Evolutionary conservation across 2,888 invertebrate genomes (phyloP), one percentile per base, ranked within the genome.

Genomic region (Drosophila stalkeri): DNA sequence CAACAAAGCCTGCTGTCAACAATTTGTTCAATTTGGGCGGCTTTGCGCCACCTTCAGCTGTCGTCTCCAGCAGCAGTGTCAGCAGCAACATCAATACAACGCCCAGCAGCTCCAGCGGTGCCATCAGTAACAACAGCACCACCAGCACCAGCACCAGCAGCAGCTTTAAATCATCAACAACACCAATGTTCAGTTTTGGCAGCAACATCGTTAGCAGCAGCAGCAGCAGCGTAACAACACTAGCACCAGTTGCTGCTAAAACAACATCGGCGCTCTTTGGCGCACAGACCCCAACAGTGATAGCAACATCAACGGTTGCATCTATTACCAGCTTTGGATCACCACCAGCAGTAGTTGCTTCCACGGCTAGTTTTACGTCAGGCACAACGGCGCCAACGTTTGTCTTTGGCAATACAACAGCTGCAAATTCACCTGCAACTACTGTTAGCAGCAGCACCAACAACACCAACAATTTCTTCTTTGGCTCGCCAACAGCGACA

Each of bases 1-100:
- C 64, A 20, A 18, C 37, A 11, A 54, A 54, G 56, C 51, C 60
- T n/a, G 14, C 6, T 6, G 16, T 9, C 49, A 63, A 27, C 64
- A 20, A 66, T 14, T n/a, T 63, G 43, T 80, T 80, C 8, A 65
- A 18, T 33, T 83, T 80, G 52, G 75, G 64, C 20, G n/a, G 27
- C 20, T 37, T 57, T 31, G 18, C 46, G 31, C 64, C 37, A 14
- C 37, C 44, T 9, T 51, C 75, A 12, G 51, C 67, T 51, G 14
- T 51, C 14, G 77, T 81, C n/a, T 59, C 44, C 44, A 51, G 20
- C 37, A 56, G 20, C 65, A 47, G 9, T 39, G 43, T n/a, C 37
- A 56, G 20, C 65, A 47, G 9, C 46, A 18, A 0, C 37, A 37
- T 14, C 37, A 37, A 1, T 33, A 33, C 33, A 6, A 33, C 33